Conservation (phyloP, 2,888 invertebrate species). For the Epicampocera succincta region DNA sequence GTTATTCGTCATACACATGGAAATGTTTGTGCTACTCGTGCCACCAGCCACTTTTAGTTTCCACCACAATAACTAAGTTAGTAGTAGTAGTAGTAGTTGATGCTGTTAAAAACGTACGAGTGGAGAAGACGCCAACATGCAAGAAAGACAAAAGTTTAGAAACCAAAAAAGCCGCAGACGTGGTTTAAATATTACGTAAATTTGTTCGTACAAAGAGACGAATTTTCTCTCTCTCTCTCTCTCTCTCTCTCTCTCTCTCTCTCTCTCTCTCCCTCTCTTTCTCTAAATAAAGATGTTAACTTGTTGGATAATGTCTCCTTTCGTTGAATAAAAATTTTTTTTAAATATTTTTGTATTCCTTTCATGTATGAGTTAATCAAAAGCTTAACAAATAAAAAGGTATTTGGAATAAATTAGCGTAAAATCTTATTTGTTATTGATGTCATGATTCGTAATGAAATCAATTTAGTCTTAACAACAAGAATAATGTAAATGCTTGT, state of each 20-base stretch:
- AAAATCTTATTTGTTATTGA: neutral
- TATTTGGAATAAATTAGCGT: neutral
- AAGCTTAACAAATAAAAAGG: constrained; percentile 8
- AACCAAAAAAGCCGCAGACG: constrained; percentile 42
- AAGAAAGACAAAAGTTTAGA: neutral
- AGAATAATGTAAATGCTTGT: no score
- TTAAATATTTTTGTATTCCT: constrained; percentile 9
- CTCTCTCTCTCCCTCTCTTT: neutral
- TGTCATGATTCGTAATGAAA: no score
- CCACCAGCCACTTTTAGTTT: constrained; percentile 5
- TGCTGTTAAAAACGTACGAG: constrained; percentile 29
- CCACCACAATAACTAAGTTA: constrained; percentile 32
- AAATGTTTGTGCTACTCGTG: neutral
- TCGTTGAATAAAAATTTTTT: constrained; percentile 18
- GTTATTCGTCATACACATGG: constrained; percentile 6
- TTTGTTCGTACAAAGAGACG: constrained; percentile 8
- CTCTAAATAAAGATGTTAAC: neutral
- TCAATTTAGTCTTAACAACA: no score
- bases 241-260: neutral
- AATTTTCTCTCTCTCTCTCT: neutral
- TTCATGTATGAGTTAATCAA: constrained; percentile 17
- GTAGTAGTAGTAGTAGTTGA: constrained; percentile 36
- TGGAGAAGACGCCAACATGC: constrained; percentile 1
- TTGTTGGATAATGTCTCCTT: neutral
- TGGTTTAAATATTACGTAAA: constrained; percentile 46